These are phyloP conservation scores for Himalopsyche kuldschensis DNA, from an alignment of 2,888 invertebrate genomes.

Conservation along the genomic window DNA sequence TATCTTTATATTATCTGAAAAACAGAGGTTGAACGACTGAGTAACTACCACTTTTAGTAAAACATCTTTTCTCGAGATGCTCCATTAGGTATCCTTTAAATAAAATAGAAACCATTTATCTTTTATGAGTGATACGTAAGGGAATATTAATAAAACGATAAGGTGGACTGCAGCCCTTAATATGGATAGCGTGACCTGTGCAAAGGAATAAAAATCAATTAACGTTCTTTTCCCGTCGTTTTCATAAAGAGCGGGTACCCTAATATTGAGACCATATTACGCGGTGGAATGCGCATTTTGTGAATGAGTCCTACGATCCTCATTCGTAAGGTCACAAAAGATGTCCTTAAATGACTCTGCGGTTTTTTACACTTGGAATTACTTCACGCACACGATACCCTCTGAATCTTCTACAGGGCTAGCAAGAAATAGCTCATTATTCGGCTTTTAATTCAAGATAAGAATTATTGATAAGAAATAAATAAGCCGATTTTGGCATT, in stretches of 20 bases:
- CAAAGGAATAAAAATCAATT: neutral
- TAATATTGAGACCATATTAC: neutral
- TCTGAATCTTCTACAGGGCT: neutral
- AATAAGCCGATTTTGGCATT: no score
- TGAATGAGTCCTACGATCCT: neutral
- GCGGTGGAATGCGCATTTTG: neutral
- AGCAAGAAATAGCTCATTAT: neutral
- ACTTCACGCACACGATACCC: neutral
- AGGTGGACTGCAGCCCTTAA: no score
- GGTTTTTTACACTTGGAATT: neutral
- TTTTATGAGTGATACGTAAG: no score
- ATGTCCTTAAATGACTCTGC: neutral
- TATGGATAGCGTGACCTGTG: neutral
- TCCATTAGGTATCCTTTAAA: no score
- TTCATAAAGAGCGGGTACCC: neutral
- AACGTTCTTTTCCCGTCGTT: neutral
- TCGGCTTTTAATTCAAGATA: neutral
- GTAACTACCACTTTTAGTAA: no score
- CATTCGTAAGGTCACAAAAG: neutral
- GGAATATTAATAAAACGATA: no score
- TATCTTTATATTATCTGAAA: no score
- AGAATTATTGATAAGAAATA: no score
- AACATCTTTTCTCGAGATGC: no score
- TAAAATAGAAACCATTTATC: no score
- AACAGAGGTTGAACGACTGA: no score